phyloP scores from a whole-genome alignment of 2,113 vertebrate genomes.

The Narcine bancroftii region DNA sequence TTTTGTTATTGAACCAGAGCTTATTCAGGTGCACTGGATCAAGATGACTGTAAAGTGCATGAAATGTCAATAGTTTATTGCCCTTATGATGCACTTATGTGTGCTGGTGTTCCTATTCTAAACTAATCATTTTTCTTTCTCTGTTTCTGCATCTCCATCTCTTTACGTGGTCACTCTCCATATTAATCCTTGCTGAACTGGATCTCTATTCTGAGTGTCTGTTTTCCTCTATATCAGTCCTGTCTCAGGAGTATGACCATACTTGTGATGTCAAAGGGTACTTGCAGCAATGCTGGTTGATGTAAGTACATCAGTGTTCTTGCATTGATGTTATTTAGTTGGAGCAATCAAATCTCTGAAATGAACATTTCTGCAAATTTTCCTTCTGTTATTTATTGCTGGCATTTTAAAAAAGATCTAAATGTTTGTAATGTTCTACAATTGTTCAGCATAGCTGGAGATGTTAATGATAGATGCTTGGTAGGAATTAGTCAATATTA shows the following conservation, averaged over 20 bases:
- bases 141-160: neutral
- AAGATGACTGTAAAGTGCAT: neutral
- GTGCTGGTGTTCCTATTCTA: neutral
- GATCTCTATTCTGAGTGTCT: conserved; percentile 22
- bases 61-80: neutral
- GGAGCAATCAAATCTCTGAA: neutral
- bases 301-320: neutral
- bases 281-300: conserved; percentile 7
- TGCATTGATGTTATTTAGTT: neutral
- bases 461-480: neutral
- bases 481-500: neutral
- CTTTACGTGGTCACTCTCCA: neutral
- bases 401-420: neutral
- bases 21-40: neutral
- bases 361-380: neutral
- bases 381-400: neutral
- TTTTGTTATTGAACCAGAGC: neutral
- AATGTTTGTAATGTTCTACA: neutral
- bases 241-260: neutral
- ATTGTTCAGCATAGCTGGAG: neutral
- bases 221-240: neutral
- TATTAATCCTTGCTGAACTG: conserved; percentile 25
- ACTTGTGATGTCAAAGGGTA: neutral
- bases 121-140: conserved; percentile 27
- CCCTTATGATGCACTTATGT: neutral